Base-by-base conservation (phyloP, 2,888 invertebrate genomes). In the Hemicrepidius hirtus region DNA sequence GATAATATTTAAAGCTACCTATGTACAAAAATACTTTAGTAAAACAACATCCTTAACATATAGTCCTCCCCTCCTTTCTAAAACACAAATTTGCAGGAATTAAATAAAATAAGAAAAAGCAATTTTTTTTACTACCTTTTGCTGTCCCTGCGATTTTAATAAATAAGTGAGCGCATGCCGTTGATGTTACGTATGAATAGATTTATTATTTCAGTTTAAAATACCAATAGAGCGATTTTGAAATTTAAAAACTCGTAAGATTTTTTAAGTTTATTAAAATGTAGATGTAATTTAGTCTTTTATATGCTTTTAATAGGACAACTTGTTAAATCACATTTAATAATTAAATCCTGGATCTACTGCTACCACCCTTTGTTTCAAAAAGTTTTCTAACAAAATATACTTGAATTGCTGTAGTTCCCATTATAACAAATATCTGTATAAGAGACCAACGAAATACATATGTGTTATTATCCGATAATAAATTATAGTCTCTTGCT, bases 381-480 rank as follows among this genome's bases (percentile, higher is more conserved):
- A 98, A 98, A 10, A 98, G 87, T 87, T 96, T 95, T 76, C 95
- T 91, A 12, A 98, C 94, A 85, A 97, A 97, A 85, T 92, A 95
- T 0, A 97, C 96, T 87, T 95, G 95, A 57, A 93, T 84, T 0
- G 93, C 89, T 9, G 94, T 94, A 0, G 97, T 95, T 0, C 91
- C 89, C 59, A 93, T 87, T 75, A 98, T 94, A 0, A 97, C 94
- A 24, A 93, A 70, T 77, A 97, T 95, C 88, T 97, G 97, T 62
- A 93, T 89, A 1, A 97, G 80, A 0, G 98, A 97, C 95, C 97
- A 97, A 73, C 92, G 92, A 74, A 94, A 90, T n/a, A 98, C 94
- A 85, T 97, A 97, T 4, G 89, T 87, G 84, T 96, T 95, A 85
- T 97, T 97, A 82, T 94, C 94, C 75, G 91, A 83, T 21, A 97